Evolutionary conservation across 2,797 vertebrate species (phyloP).

Genomic region (Phoebastria nigripes): DNA sequence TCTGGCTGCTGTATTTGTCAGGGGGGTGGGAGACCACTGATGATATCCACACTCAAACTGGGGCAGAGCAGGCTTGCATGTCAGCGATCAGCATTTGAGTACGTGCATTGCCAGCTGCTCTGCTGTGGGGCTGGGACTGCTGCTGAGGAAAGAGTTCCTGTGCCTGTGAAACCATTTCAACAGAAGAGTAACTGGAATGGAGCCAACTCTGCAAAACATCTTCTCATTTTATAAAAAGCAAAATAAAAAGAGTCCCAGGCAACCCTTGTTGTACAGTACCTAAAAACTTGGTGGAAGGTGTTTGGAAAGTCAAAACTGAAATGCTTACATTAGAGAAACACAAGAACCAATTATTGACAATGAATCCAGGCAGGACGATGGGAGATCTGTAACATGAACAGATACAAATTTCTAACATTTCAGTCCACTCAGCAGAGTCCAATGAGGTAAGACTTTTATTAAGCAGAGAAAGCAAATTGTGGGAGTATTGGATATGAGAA

Average conservation of each 20-base stretch:
- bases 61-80: not conserved
- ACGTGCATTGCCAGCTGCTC: not conserved
- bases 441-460: slow-evolving; percentile 1
- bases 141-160: not conserved
- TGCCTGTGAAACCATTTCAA: not conserved
- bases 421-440: not conserved
- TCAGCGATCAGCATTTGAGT: not conserved
- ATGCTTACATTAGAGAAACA: not conserved
- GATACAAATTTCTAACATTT: not conserved
- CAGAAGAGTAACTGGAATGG: not conserved
- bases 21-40: not conserved
- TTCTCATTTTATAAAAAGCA: not conserved
- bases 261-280: not conserved
- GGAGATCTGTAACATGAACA: not conserved
- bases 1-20: not conserved
- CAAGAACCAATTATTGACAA: not conserved
- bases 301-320: not conserved
- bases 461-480: not conserved
- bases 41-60: not conserved
- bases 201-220: not conserved
- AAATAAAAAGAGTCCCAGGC: not conserved
- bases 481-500: not conserved
- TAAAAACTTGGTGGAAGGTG: not conserved
- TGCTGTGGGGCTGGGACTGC: not conserved
- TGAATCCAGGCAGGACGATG: not conserved